Percentiles rank a stretch among this genome's conserved stretches.
These are phyloP conservation scores for Phrixothrix hirtus DNA, from an alignment of 2,888 invertebrate genomes.

Conservation along the genomic window DNA sequence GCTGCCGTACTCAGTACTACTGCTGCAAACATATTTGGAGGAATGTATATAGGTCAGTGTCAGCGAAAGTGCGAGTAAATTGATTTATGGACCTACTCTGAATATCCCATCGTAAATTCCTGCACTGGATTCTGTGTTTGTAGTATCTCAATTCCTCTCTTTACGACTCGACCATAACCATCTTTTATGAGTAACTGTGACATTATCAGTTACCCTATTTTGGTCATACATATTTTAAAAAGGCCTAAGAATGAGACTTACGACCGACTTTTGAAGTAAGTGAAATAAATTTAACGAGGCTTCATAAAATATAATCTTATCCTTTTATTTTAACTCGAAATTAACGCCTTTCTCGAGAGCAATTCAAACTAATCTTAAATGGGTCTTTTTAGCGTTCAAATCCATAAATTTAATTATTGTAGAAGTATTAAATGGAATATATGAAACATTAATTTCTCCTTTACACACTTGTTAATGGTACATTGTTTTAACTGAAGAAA, in stretches of 20 bases:
- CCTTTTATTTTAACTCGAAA: background rate
- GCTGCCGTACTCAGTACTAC: too few relatives aligned
- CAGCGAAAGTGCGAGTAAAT: conserved; percentile 40
- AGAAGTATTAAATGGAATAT: too few relatives aligned
- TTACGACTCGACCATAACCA: conserved; percentile 20
- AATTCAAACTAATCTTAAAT: background rate
- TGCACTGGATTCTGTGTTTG: conserved; percentile 22
- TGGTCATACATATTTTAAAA: background rate
- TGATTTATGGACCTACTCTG: conserved; percentile 41
- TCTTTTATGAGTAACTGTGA: conserved; percentile 23
- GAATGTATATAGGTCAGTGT: conserved; percentile 41
- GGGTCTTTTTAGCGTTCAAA: background rate
- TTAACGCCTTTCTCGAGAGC: background rate
- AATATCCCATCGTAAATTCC: conserved; percentile 32
- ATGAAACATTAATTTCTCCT: background rate
- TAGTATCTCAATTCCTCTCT: conserved; percentile 27
- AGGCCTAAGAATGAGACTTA: background rate
- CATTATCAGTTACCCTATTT: conserved; percentile 15
- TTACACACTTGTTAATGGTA: too few relatives aligned
- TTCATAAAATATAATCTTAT: background rate
- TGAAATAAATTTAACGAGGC: background rate
- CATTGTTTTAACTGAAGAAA: too few relatives aligned
- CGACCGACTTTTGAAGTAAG: background rate
- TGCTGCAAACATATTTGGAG: conserved; percentile 23
- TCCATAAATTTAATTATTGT: background rate